These are phyloP conservation scores for Acanthoscelides obtectus DNA, from an alignment of 2,888 invertebrate genomes.

Conservation along the genomic window DNA sequence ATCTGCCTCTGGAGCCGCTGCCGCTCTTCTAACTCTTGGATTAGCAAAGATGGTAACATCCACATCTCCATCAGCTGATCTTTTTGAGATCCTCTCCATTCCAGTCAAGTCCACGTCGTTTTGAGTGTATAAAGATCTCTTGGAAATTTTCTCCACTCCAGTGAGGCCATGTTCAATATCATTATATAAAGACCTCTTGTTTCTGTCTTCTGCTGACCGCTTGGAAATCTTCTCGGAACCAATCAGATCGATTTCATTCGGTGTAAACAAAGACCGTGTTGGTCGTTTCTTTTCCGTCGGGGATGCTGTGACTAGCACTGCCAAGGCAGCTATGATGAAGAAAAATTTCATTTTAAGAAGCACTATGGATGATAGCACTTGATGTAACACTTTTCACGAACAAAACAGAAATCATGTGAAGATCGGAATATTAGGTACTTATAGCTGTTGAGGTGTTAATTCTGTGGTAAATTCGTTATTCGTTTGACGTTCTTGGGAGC, in stretches of 20 bases:
- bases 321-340: constrained; percentile 12
- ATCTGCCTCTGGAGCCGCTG: constrained; percentile 6
- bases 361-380: constrained; percentile 7
- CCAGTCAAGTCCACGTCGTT: constrained; percentile 13
- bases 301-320: constrained; percentile 5
- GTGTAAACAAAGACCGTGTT: constrained; percentile 17
- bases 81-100: constrained; percentile 17
- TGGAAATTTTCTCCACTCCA: constrained; percentile 20
- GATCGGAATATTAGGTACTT: not conserved
- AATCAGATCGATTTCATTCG: constrained; percentile 7
- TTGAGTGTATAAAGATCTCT: constrained; percentile 12
- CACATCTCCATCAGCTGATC: constrained; percentile 2
- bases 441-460: not conserved
- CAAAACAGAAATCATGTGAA: not conserved
- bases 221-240: constrained; percentile 18
- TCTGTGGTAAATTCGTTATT: not conserved
- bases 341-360: constrained; percentile 16
- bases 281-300: not conserved
- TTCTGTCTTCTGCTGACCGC: constrained; percentile 7
- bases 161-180: constrained; percentile 9
- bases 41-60: constrained; percentile 1
- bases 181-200: constrained; percentile 12
- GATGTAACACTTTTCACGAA: not conserved
- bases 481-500: constrained; percentile 1
- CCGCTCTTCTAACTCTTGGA: constrained; percentile 11